Base-by-base conservation (phyloP, 2,797 vertebrate species). In the Channa striata region DNA sequence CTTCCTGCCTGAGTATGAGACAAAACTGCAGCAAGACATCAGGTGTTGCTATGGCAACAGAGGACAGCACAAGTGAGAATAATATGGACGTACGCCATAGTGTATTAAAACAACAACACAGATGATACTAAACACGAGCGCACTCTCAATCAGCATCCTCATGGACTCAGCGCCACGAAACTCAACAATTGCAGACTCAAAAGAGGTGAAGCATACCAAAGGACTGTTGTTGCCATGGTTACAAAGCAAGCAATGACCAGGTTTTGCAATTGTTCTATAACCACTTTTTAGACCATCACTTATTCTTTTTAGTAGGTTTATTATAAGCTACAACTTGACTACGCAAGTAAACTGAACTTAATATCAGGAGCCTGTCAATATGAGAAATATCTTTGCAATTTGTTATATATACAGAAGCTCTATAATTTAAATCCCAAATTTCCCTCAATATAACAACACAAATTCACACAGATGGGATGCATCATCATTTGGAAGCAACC, bases 1-100 rank as follows among this genome's bases (percentile, higher is more conserved):
- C 60, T 77, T 60, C 37, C 20, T 30, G 20, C 66, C 56, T 30
- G 47, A 74, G 63, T 44, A 8, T n/a, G 74, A 81, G 83, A 86
- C 72, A 72, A 73, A 84, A 86, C 86, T 81, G 86, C 86, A 88
- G 80, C 74, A 66, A 88, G 88, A 90, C 76, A 91, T 75, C 68
- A 72, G 59, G 77, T 72, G 86, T 91, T 91, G 80, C 86, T 72
- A 91, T 93, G 85, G 91, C 83, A 92, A 92, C 89, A 88, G 76
- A 82, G 64, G 82, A 90, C 73, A 67, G 82, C 77, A 69, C 57
- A 58, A 85, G 57, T 62, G 52, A 80, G 56, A 72, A 78, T 70
- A 83, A 77, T 74, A 68, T 85, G 77, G 80, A 83, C 30, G 23
- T 64, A 83, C 75, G 81, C 69, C 74, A 77, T 10, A 17, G 77